Evolutionary conservation across 2,113 vertebrate species (phyloP).

Genomic region (Pteropus alecto): DNA sequence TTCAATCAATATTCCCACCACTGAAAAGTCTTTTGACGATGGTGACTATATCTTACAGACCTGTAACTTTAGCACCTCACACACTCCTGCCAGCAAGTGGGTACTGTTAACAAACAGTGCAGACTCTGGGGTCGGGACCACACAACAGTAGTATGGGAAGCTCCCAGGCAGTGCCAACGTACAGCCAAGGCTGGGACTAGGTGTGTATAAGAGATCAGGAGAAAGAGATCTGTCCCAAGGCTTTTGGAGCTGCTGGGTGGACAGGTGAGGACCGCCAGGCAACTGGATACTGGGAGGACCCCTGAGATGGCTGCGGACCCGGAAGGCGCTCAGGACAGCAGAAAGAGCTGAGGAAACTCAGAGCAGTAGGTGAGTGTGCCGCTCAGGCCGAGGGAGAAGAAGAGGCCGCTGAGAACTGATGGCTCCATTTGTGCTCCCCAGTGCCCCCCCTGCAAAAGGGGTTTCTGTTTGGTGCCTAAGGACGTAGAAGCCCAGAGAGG

Average conservation of each 20-base stretch:
- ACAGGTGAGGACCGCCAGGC: neutral
- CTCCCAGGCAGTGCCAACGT: neutral
- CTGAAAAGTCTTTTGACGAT: neutral
- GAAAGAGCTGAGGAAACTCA: neutral
- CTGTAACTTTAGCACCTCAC: neutral
- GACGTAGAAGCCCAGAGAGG: neutral
- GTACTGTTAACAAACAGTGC: neutral
- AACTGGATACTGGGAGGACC: neutral
- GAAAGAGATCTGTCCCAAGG: neutral
- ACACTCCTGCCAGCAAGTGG: neutral
- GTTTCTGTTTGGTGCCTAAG: neutral
- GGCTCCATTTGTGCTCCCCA: neutral
- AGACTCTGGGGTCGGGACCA: neutral
- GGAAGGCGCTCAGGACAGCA: neutral
- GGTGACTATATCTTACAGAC: neutral
- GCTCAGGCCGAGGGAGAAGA: neutral
- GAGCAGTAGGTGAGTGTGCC: neutral
- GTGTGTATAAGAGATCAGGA: fast-evolving
- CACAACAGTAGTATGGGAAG: neutral
- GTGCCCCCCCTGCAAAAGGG: neutral
- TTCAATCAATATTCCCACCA: neutral
- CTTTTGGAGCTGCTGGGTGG: neutral
- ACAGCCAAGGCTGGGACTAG: neutral
- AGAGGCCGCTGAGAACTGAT: neutral
- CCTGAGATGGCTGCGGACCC: neutral